A percentile compares a stretch with the other conserved stretches of the same genome.
phyloP scores from a whole-genome alignment of 2,113 vertebrate species.

The Microcebus jonahi region DNA sequence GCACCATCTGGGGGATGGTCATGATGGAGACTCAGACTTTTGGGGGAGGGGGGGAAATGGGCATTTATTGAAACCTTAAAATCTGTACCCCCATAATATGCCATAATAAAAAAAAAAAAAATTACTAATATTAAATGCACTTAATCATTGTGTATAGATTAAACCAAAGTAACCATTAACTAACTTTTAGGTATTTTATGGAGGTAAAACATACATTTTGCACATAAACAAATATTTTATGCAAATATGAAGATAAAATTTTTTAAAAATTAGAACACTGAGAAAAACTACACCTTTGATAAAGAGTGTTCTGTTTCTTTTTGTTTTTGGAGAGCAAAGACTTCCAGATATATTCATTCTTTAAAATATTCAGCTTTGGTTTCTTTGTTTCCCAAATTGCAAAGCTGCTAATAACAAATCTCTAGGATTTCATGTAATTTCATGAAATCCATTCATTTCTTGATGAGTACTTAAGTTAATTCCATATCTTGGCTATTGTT shows the following conservation, averaged over 20 bases:
- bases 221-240: constrained; percentile 83
- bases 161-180: constrained; percentile 47
- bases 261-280: constrained; percentile 78
- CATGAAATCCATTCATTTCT: neutral
- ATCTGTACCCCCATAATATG: no score
- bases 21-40: no score
- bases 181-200: constrained; percentile 82
- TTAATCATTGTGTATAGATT: constrained; percentile 82
- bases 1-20: no score
- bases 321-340: constrained; percentile 56
- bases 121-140: constrained; percentile 88
- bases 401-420: constrained; percentile 60
- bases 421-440: neutral
- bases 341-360: constrained; percentile 65
- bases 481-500: no score
- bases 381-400: constrained; percentile 57
- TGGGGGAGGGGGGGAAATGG: no score
- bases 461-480: no score
- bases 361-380: constrained; percentile 63
- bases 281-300: constrained; percentile 69
- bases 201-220: constrained; percentile 84
- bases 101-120: no score
- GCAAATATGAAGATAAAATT: constrained; percentile 82
- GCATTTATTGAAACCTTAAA: no score
- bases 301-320: constrained; percentile 60